phyloP scores from a whole-genome alignment of 2,113 vertebrate genomes.

The Zootoca vivipara region DNA sequence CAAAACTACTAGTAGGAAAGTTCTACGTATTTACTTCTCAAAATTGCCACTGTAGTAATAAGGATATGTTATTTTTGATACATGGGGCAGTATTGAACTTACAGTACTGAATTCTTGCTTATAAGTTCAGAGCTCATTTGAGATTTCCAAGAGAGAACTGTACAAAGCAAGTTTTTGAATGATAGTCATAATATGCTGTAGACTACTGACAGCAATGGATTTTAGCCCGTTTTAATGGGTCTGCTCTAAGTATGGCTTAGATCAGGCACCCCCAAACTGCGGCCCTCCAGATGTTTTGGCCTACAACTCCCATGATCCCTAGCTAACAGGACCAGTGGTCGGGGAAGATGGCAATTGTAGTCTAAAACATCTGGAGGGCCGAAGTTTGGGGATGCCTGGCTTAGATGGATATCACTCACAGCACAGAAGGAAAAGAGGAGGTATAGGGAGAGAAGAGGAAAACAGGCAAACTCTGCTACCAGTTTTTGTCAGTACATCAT shows the following conservation, averaged over 20 bases:
- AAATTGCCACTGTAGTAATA: background rate
- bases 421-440: background rate
- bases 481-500: background rate
- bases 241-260: too few relatives aligned
- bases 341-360: too few relatives aligned
- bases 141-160: background rate
- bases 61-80: background rate
- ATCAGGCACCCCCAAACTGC: too few relatives aligned
- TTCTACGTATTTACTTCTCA: background rate
- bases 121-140: background rate
- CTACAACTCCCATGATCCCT: too few relatives aligned
- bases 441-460: background rate
- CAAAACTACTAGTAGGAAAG: background rate
- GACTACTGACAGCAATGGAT: too few relatives aligned
- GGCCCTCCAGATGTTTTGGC: too few relatives aligned
- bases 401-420: too few relatives aligned
- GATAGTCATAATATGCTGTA: too few relatives aligned
- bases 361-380: too few relatives aligned
- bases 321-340: too few relatives aligned
- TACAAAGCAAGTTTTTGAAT: background rate
- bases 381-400: too few relatives aligned
- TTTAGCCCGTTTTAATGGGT: too few relatives aligned
- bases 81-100: background rate
- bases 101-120: background rate
- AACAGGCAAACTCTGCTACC: background rate